Base-by-base conservation (phyloP, 2,888 invertebrate genomes). In the Dichetophora obliterata region DNA sequence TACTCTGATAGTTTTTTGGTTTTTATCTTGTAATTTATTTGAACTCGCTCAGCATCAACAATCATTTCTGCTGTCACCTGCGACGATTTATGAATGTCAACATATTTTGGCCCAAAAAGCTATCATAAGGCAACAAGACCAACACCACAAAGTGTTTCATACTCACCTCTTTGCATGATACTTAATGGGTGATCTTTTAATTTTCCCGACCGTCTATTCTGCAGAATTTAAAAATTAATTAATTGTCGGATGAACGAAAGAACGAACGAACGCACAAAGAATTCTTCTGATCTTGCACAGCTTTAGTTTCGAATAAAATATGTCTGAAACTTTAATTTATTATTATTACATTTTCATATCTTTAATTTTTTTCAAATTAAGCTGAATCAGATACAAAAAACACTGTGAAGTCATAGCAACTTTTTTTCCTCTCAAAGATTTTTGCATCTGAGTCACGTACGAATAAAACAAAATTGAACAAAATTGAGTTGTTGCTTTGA, bases 391-490 rank as follows among this genome's bases (percentile, higher is more conserved):
- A 27, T 8, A 27, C 24, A 22, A 19, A 11, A 24, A 19, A 54
- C 11, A n/a, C n/a, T n/a, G n/a, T n/a, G n/a, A 37, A 37, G 14
- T 37, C 3, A 37, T 37, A 31, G 22, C 34, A 27, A 4, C 24
- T 14, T 22, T 24, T 61, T 16, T 48, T 48, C 22, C 11, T n/a
- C n/a, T n/a, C 16, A 27, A 31, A n/a, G 27, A 37, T 81, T 81
- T 80, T 27, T 73, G 82, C 84, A 84, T 82, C 82, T 84, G 86
- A 76, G 83, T 81, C 85, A 85, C 85, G 85, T 85, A 81, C 83
- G 61, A 72, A 48, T 77, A 74, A 69, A 74, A 68, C 48, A 75
- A 79, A 80, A 79, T 78, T 80, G 72, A 74, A 72, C 48, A 75
- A 79, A 80, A 79, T 78, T 80, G 72, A 79, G 78, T 76, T 79